Conservation (phyloP, 2,888 invertebrate species). For the Sminthurides aquaticus region DNA sequence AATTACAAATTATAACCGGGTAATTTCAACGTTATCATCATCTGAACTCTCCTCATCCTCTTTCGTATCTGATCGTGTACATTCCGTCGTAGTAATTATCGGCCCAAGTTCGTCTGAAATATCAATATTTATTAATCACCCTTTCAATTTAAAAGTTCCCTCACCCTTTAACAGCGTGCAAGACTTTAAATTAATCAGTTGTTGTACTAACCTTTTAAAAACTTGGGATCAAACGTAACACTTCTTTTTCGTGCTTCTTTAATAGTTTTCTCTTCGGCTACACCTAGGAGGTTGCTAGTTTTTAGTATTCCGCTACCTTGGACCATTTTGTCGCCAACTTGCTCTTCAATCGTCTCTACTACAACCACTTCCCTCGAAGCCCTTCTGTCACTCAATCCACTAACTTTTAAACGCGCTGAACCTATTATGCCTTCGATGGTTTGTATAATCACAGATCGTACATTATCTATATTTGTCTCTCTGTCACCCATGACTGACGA, state of each 20-base stretch:
- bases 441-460: background rate
- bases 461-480: background rate
- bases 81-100: too few relatives aligned
- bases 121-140: too few relatives aligned
- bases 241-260: conserved; percentile 17
- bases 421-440: conserved; percentile 3
- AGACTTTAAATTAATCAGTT: background rate
- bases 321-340: background rate
- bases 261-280: background rate
- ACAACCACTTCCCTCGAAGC: background rate
- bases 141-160: too few relatives aligned
- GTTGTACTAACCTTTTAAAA: conserved; percentile 11
- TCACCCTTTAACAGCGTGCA: too few relatives aligned
- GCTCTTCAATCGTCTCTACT: background rate
- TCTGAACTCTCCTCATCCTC: background rate
- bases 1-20: background rate
- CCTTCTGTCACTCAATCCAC: background rate
- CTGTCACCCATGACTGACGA: background rate
- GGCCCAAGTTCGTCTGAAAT: too few relatives aligned
- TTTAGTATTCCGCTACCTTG: background rate
- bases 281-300: background rate
- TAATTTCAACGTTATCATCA: background rate
- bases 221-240: conserved; percentile 13
- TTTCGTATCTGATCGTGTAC: too few relatives aligned
- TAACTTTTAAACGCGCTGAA: background rate